These are phyloP conservation scores for Chamaea fasciata DNA, from an alignment of 2,113 vertebrate species.

Conservation along the genomic window DNA sequence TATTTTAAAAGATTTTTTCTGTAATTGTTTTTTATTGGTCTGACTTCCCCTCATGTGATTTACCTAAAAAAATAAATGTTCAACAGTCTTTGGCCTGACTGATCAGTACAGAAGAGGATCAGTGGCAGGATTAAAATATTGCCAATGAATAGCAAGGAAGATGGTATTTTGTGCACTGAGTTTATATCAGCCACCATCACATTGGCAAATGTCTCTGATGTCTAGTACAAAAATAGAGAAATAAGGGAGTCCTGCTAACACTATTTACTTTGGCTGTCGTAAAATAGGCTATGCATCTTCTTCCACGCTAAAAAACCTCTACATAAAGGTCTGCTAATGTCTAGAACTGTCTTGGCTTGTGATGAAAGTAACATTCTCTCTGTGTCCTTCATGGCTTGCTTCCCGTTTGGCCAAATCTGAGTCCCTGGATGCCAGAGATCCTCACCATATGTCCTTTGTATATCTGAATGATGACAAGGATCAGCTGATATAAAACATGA, in stretches of 20 bases:
- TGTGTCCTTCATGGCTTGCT: constrained; percentile 10
- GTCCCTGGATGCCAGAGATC: neutral
- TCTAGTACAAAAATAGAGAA: neutral
- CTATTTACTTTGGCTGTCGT: constrained; percentile 48
- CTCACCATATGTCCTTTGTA: constrained; percentile 4
- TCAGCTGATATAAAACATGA: constrained; percentile 53
- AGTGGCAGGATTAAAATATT: neutral
- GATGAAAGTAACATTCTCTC: constrained; percentile 41
- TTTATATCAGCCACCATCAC: neutral
- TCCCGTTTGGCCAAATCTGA: neutral
- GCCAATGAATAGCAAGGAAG: neutral
- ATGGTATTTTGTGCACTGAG: neutral
- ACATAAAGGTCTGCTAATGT: constrained; percentile 15
- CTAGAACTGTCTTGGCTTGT: constrained; percentile 43
- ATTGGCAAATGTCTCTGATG: neutral
- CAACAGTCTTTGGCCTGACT: neutral
- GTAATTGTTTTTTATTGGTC: neutral
- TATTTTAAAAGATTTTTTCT: neutral
- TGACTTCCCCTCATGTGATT: neutral
- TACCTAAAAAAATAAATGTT: neutral
- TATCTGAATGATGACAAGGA: constrained; percentile 36
- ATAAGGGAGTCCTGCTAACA: neutral
- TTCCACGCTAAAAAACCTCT: neutral
- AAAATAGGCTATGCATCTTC: neutral
- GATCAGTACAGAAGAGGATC: neutral